Conservation (phyloP, 1,140 invertebrate genomes). For the Cydia fagiglandana region DNA sequence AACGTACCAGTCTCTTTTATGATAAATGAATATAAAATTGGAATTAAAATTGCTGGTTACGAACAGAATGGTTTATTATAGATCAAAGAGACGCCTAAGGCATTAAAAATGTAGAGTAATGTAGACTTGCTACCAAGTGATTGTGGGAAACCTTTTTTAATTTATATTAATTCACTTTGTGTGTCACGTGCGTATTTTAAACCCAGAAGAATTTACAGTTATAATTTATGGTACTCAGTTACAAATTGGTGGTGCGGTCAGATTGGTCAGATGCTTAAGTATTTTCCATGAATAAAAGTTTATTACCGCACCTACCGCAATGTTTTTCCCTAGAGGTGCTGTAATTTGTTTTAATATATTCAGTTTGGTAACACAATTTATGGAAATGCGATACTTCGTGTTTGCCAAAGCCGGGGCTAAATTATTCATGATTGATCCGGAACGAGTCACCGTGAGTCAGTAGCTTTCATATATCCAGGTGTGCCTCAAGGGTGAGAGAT, state of each 20-base stretch:
- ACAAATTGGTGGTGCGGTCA: background rate
- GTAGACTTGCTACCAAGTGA: constrained; percentile 4
- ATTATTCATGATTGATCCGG: background rate
- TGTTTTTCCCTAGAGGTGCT: background rate
- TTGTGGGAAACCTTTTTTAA: background rate
- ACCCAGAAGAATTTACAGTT: background rate
- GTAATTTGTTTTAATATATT: constrained; percentile 12
- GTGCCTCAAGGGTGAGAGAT: background rate
- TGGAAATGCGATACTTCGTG: constrained; percentile 3
- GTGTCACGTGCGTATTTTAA: background rate
- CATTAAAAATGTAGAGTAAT: background rate
- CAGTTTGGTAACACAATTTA: background rate
- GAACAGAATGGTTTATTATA: background rate
- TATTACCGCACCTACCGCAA: background rate
- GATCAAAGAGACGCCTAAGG: constrained; percentile 6
- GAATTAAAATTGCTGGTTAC: background rate
- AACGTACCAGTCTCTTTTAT: constrained; percentile 1
- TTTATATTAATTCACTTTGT: background rate
- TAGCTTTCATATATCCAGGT: constrained; percentile 10
- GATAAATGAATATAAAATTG: background rate
- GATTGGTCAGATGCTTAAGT: too few species aligned
- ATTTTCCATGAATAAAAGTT: background rate
- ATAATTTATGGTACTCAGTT: background rate
- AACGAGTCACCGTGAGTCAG: background rate
- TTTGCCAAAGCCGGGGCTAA: background rate